A percentile compares a stretch with the other conserved stretches of the same genome.
Conservation (phyloP, 2,888 invertebrate species). For the Unio pictorum region DNA sequence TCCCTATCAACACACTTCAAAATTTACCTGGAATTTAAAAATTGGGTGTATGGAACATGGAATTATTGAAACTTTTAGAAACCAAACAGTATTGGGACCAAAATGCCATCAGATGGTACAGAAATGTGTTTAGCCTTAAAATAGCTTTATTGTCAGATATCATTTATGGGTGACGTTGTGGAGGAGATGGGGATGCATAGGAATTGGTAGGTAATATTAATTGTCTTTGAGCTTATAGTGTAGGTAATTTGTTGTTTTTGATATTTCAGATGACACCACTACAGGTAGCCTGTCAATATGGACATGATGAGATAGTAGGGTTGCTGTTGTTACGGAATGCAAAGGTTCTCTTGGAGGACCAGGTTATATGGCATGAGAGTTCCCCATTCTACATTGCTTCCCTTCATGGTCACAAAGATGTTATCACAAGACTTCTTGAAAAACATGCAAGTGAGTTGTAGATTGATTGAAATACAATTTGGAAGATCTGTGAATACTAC, state of each 20-base stretch:
- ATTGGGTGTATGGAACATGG: no score
- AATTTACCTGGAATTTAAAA: no score
- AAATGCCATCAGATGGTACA: no score
- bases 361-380: constrained; percentile 29
- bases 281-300: constrained; percentile 27
- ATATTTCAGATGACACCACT: constrained; percentile 36
- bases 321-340: constrained; percentile 23
- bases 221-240: not conserved
- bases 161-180: no score
- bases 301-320: constrained; percentile 20
- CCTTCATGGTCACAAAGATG: constrained; percentile 31
- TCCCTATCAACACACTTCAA: no score
- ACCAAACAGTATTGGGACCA: no score
- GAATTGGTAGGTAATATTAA: not conserved
- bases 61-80: no score
- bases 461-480: not conserved
- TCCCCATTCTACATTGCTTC: constrained; percentile 50
- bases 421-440: constrained; percentile 27
- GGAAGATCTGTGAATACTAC: not conserved
- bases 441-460: constrained; percentile 38
- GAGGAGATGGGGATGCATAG: no score
- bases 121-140: no score
- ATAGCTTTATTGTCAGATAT: no score
- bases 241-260: not conserved
- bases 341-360: constrained; percentile 19